Evolutionary conservation across 2,797 vertebrate species (phyloP).

Genomic region (Crenuchus spilurus): DNA sequence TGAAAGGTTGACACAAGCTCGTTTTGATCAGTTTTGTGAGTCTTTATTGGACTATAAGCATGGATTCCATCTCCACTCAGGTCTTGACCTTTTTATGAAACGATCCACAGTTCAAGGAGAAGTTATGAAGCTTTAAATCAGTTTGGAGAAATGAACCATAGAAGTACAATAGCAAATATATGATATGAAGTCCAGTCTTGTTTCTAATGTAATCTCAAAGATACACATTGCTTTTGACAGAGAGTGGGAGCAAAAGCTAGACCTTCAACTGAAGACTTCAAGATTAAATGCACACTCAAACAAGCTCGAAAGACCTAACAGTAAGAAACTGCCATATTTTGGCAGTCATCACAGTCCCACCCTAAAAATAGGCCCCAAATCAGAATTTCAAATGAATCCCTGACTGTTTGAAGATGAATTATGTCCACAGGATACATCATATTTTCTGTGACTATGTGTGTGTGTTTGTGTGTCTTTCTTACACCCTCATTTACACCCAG

Average conservation of each 20-base stretch:
- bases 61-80: background rate
- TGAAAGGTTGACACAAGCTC: background rate
- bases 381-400: slow-evolving; percentile 58
- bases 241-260: background rate
- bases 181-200: background rate
- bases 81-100: background rate
- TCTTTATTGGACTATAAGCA: background rate
- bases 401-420: slow-evolving; percentile 56
- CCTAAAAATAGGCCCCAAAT: slow-evolving; percentile 57
- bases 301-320: slow-evolving; percentile 36
- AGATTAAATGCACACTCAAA: slow-evolving; percentile 15
- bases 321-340: slow-evolving; percentile 41
- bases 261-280: background rate
- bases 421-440: slow-evolving; percentile 55
- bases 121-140: slow-evolving; percentile 17
- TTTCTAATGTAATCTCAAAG: background rate
- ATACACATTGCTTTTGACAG: background rate
- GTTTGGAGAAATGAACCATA: background rate
- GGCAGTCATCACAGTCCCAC: slow-evolving; percentile 33
- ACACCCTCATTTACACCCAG: slow-evolving; percentile 42
- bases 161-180: background rate
- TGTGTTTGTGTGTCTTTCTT: slow-evolving; percentile 29
- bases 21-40: background rate
- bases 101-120: background rate
- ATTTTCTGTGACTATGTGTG: slow-evolving; percentile 19